Percentiles rank a stretch among this genome's conserved stretches.
Conservation (phyloP, 2,797 vertebrate species). For the Oreortyx pictus region DNA sequence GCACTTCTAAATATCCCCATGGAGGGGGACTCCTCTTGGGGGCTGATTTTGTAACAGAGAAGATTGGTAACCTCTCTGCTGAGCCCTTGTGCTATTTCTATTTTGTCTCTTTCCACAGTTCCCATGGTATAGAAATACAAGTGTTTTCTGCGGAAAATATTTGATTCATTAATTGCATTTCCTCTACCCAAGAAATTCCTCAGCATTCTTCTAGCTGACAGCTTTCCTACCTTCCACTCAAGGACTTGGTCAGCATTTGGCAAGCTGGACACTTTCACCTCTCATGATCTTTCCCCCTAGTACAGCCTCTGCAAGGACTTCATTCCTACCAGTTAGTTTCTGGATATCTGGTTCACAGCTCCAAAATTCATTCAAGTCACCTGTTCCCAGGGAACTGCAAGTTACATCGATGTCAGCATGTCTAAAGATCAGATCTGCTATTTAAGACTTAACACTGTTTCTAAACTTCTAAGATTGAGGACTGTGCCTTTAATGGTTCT, state of each 20-base stretch:
- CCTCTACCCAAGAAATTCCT: background rate
- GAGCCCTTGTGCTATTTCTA: background rate
- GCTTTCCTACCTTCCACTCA: background rate
- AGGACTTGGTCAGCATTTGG: background rate
- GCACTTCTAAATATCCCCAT: background rate
- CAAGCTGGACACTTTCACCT: background rate
- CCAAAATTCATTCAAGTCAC: background rate
- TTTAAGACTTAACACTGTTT: background rate
- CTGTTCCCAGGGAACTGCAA: background rate
- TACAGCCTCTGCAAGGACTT: background rate
- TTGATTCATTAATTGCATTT: background rate
- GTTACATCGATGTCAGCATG: fast-evolving
- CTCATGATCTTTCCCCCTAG: background rate
- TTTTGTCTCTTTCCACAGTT: background rate
- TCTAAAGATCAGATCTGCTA: background rate
- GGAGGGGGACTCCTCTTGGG: background rate
- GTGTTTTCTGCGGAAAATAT: background rate
- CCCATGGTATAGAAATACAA: background rate
- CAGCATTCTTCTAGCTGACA: background rate
- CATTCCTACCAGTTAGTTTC: fast-evolving
- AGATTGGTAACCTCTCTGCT: background rate
- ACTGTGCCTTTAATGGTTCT: background rate
- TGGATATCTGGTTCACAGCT: background rate
- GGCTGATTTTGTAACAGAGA: fast-evolving
- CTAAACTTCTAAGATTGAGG: background rate